phyloP scores from a whole-genome alignment of 2,113 vertebrate species.

The Saguinus midas region DNA sequence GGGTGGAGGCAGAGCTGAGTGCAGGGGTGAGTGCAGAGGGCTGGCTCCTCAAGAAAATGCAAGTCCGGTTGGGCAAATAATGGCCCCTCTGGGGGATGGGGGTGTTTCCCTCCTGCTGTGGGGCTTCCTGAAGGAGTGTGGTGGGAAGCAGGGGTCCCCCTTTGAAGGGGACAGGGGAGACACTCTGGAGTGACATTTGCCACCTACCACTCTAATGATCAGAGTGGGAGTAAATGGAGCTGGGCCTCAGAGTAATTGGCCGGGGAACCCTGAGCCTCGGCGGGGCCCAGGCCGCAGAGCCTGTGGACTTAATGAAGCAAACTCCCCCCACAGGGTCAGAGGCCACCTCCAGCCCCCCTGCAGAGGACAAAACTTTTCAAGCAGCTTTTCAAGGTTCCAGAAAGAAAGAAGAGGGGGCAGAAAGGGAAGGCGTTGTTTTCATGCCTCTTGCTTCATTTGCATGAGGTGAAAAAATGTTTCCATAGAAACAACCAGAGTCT shows the following conservation, averaged over 20 bases:
- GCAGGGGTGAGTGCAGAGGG: not conserved
- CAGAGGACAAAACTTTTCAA: slow-evolving; percentile 2
- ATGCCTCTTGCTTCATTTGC: slow-evolving; percentile 79
- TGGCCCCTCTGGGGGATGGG: not conserved
- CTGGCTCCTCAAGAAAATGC: not conserved
- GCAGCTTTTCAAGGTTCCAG: slow-evolving; percentile 33
- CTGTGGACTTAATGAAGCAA: fast-evolving
- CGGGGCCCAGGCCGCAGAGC: fast-evolving
- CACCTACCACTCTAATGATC: not conserved
- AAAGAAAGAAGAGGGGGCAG: not conserved
- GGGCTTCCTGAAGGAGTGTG: not conserved
- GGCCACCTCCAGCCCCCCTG: fast-evolving
- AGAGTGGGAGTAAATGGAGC: not conserved
- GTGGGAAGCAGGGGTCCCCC: not conserved
- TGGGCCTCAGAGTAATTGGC: not conserved
- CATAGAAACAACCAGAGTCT: slow-evolving; percentile 83
- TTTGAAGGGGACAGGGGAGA: not conserved
- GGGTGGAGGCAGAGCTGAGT: not conserved
- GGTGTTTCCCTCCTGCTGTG: not conserved
- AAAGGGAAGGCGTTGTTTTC: slow-evolving; percentile 57
- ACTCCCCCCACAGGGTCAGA: not conserved
- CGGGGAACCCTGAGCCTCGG: fast-evolving
- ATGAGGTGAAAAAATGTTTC: slow-evolving; percentile 82
- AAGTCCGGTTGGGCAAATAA: not conserved
- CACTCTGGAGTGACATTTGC: not conserved